Percentiles rank a stretch among this genome's conserved stretches.
Evolutionary conservation across 1,140 invertebrate genomes (phyloP).

Genomic region (Calycopis cecrops): DNA sequence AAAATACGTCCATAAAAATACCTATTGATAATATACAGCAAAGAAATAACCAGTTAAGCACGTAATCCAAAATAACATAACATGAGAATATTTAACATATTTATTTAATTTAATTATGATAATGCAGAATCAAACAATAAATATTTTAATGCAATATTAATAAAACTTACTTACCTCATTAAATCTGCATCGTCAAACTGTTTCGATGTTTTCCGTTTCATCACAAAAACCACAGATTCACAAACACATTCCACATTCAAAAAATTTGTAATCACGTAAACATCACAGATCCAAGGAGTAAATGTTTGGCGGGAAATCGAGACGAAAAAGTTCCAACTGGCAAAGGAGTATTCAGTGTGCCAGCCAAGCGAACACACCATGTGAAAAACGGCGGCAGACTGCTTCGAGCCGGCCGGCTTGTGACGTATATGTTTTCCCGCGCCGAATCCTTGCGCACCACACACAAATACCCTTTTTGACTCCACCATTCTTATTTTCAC

Average conservation of each 20-base stretch:
- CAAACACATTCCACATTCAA: constrained; percentile 18
- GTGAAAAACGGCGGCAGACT: constrained; percentile 44
- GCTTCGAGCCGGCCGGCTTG: constrained; percentile 43
- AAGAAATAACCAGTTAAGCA: too few relatives aligned
- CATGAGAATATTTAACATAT: too few relatives aligned
- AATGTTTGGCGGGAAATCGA: constrained; percentile 53
- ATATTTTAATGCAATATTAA: too few relatives aligned
- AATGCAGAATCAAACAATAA: too few relatives aligned
- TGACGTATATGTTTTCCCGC: constrained; percentile 38
- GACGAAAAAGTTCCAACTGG: constrained; percentile 60
- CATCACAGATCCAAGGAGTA: constrained; percentile 36
- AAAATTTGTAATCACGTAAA: constrained; percentile 25
- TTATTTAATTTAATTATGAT: too few relatives aligned
- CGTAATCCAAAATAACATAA: too few relatives aligned
- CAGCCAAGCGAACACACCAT: constrained; percentile 35
- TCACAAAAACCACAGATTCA: neutral
- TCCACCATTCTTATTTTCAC: constrained; percentile 29
- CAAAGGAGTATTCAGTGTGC: constrained; percentile 20
- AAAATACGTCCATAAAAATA: too few relatives aligned
- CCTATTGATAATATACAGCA: too few relatives aligned
- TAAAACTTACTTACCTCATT: too few relatives aligned
- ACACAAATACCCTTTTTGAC: constrained; percentile 19
- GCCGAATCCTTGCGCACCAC: constrained; percentile 57
- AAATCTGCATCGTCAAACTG: too few relatives aligned
- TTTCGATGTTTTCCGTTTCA: too few relatives aligned